Base-by-base conservation (phyloP, 2,888 invertebrate species). In the Watsonalla binaria region DNA sequence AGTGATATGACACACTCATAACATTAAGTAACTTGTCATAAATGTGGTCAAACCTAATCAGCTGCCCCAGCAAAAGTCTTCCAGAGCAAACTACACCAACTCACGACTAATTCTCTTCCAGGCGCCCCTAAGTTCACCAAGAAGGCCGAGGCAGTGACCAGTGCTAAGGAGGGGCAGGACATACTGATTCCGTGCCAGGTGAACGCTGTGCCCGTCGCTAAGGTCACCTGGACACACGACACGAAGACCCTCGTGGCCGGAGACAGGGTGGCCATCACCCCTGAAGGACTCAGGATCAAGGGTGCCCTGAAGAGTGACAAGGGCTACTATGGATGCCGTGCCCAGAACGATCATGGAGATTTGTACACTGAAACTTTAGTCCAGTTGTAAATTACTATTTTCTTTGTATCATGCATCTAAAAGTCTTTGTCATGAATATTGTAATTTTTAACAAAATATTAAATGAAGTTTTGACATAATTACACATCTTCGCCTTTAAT, bases 311-410 rank as follows among this genome's bases (percentile, higher is more conserved):
- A 63, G 9, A 51, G 49, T 1, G 69, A 73, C 55, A 60, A 52
- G 2, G 76, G 76, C 0, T 74, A 71, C 52, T 76, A 75, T 35
- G 75, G 70, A 6, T 76, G 76, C 51, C 52, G 48, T 11, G 74
- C 60, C 0, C 49, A 55, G 5, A 76, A 71, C 42, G 53, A 61
- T 7, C 35, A 64, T 11, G 74, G 71, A 0, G 57, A 65, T 8
- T 51, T 64, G 0, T 74, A 72, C 51, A 57, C 59, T 0, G 74
- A 74, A 48, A 47, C 50, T n/a, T n/a, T 48, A 48, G 50, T 54
- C 42, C 42, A 42, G 42, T 42, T 42, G 9, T 46, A 45, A 47
- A 45, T 6, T n/a, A 51, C n/a, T 34, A 5, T 6, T 33, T 48
- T n/a, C 9, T 48, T 11, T 13, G 5, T 11, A 37, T 6, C 5